Evolutionary conservation across 2,113 vertebrate genomes (phyloP).

Genomic region (Nycticorax nycticorax): DNA sequence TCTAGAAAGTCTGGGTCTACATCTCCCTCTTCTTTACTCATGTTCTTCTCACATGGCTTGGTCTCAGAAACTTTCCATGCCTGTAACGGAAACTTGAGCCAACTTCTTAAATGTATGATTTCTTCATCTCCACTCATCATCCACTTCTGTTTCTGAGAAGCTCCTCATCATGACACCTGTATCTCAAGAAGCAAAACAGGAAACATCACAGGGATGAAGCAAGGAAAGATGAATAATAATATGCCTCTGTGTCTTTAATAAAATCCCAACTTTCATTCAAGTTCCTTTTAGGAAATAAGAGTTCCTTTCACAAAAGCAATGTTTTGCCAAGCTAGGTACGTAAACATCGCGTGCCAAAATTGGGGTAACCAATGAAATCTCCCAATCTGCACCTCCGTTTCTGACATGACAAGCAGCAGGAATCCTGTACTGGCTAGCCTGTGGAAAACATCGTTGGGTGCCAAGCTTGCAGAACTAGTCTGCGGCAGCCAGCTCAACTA

Average conservation of each 20-base stretch:
- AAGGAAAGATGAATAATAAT: constrained; percentile 62
- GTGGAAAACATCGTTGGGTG: neutral
- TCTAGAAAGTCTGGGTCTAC: constrained; percentile 66
- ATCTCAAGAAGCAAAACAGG: constrained; percentile 76
- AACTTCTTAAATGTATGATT: constrained; percentile 70
- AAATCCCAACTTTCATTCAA: constrained; percentile 60
- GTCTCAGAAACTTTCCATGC: constrained; percentile 68
- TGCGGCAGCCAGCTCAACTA: neutral
- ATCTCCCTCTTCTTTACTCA: constrained; percentile 71
- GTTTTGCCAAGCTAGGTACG: neutral
- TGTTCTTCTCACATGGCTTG: constrained; percentile 67
- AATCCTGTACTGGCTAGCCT: neutral
- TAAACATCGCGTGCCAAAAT: neutral
- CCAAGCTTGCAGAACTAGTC: neutral
- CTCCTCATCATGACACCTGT: constrained; percentile 73
- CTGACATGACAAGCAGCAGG: neutral
- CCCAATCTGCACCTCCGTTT: neutral
- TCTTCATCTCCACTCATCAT: constrained; percentile 73
- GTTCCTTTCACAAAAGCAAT: neutral
- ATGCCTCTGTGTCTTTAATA: constrained; percentile 68
- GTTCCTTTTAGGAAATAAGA: constrained; percentile 54
- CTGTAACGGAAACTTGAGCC: constrained; percentile 68
- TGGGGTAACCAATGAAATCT: neutral
- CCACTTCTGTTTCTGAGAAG: constrained; percentile 69
- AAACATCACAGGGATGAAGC: constrained; percentile 72